These are phyloP conservation scores for Hylyphantes graminicola DNA, from an alignment of 1,140 invertebrate species.

Conservation along the genomic window DNA sequence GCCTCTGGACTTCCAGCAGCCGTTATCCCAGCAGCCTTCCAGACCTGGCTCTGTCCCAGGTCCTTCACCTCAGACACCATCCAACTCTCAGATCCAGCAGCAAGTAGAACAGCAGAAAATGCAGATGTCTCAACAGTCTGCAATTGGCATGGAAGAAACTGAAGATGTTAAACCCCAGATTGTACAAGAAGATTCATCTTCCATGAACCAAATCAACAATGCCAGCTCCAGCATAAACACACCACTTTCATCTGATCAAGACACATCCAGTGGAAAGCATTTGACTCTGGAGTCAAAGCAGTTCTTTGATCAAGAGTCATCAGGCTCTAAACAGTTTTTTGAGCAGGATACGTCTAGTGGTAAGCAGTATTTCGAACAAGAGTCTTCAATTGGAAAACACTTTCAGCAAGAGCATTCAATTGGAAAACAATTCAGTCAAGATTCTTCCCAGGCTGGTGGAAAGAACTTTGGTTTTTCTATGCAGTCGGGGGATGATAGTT, in stretches of 20 bases:
- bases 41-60: constrained; percentile 29
- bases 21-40: constrained; percentile 10
- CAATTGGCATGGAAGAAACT: not conserved
- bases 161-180: not conserved
- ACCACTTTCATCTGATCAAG: too few relatives aligned
- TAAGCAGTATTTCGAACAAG: too few relatives aligned
- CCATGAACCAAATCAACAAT: not conserved
- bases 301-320: too few relatives aligned
- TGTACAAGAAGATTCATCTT: not conserved
- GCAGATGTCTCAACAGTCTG: not conserved
- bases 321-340: too few relatives aligned
- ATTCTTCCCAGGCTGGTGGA: constrained; percentile 17
- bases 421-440: not conserved
- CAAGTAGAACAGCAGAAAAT: constrained; percentile 8
- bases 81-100: constrained; percentile 15
- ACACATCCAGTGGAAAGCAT: too few relatives aligned
- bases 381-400: too few relatives aligned
- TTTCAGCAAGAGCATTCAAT: too few relatives aligned
- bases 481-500: not conserved
- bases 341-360: too few relatives aligned
- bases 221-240: not conserved
- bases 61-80: constrained; percentile 22
- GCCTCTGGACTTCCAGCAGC: not conserved
- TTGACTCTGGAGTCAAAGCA: too few relatives aligned
- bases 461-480: constrained; percentile 28